These are phyloP conservation scores for Helarctos malayanus DNA, from an alignment of 2,797 vertebrate species.

Conservation along the genomic window DNA sequence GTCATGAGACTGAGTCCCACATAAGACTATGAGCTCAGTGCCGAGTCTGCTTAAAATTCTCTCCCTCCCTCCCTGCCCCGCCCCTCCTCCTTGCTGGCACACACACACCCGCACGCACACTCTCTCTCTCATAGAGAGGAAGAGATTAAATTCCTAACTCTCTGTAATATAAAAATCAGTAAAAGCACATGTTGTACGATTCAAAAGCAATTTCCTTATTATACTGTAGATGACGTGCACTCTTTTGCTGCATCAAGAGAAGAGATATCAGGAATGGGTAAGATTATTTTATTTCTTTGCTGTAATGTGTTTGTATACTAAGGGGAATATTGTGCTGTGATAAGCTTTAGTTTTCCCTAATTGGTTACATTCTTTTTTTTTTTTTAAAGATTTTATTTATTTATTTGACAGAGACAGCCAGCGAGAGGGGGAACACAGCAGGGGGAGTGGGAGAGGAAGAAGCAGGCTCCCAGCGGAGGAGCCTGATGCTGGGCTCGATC, in stretches of 20 bases:
- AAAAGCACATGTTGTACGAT: neutral
- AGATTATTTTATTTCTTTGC: conserved; percentile 62
- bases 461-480: too few species aligned
- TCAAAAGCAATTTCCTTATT: neutral
- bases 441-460: too few species aligned
- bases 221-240: neutral
- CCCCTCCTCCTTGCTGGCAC: neutral
- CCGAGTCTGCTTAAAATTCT: neutral
- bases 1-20: neutral
- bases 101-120: fast-evolving
- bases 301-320: conserved; percentile 54
- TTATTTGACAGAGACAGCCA: too few species aligned
- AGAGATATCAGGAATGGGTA: conserved; percentile 23
- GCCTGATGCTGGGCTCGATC: too few species aligned
- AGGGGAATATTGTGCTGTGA: neutral
- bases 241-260: conserved; percentile 49
- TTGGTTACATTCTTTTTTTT: conserved; percentile 3
- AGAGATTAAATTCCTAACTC: neutral
- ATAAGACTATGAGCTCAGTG: neutral
- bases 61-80: neutral
- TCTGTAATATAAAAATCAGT: neutral
- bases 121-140: too few species aligned
- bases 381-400: too few species aligned
- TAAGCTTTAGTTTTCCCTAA: conserved; percentile 26
- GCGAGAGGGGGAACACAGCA: too few species aligned